Conservation (phyloP, 2,113 vertebrate species). For the Pomatostomus ruficeps region DNA sequence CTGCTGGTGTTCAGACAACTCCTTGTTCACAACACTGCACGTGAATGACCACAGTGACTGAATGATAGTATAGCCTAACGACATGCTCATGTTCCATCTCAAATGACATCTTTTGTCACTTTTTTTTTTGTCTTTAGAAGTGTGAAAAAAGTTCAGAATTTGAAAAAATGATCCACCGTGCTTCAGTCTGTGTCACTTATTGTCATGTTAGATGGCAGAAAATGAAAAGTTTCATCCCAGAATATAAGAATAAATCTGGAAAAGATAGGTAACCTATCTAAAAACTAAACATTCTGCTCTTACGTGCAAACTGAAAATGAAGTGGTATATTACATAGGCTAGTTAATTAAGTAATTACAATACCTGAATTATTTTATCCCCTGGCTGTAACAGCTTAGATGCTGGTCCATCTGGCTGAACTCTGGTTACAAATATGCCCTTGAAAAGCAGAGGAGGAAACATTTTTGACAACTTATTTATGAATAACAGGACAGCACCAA, state of each 20-base stretch:
- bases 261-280: neutral
- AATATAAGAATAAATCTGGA: neutral
- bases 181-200: neutral
- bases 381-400: slow-evolving; percentile 90
- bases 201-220: neutral
- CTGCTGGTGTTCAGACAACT: neutral
- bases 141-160: neutral
- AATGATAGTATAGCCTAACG: neutral
- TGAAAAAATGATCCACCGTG: neutral
- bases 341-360: neutral
- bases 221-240: neutral
- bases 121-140: neutral
- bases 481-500: neutral
- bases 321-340: neutral
- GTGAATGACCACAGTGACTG: neutral
- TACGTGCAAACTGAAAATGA: neutral
- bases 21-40: neutral
- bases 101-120: neutral
- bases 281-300: neutral
- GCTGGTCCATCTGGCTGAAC: slow-evolving; percentile 95
- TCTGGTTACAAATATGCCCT: slow-evolving; percentile 98
- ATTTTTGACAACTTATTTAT: neutral
- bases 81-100: neutral
- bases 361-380: slow-evolving; percentile 94
- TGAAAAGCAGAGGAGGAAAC: slow-evolving; percentile 32